Percentiles rank a stretch among this genome's conserved stretches.
phyloP scores from a whole-genome alignment of 2,888 invertebrate species.

The Vesta saturnalis region DNA sequence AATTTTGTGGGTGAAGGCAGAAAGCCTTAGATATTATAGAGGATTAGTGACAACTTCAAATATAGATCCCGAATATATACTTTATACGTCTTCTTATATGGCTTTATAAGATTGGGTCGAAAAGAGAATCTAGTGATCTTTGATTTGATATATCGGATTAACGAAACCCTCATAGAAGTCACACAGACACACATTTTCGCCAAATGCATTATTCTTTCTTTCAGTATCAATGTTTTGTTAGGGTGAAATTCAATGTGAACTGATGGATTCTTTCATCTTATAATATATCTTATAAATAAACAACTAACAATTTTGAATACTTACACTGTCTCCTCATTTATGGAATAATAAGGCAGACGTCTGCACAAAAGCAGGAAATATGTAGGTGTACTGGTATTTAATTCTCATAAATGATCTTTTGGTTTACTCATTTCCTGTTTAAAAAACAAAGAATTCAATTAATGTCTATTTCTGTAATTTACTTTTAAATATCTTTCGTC shows the following conservation, averaged over 20 bases:
- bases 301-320: not conserved
- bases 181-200: conserved; percentile 37
- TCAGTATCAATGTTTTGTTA: conserved; percentile 46
- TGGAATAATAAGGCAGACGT: conserved; percentile 28
- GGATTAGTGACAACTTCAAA: conserved; percentile 37
- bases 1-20: conserved; percentile 1
- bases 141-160: conserved; percentile 59
- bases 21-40: conserved; percentile 22
- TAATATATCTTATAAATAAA: not conserved
- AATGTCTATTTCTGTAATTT: too few species aligned
- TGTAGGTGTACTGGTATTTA: conserved; percentile 39
- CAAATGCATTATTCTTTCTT: conserved; percentile 52
- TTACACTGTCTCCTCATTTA: conserved; percentile 24
- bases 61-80: conserved; percentile 32
- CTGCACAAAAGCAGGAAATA: conserved; percentile 36
- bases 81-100: conserved; percentile 34
- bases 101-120: conserved; percentile 32
- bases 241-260: conserved; percentile 30
- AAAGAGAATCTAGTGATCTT: conserved; percentile 49
- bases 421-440: conserved; percentile 37
- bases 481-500: too few species aligned
- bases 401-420: conserved; percentile 32
- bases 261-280: not conserved
- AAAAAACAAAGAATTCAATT: too few species aligned
- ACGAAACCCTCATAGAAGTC: conserved; percentile 44